Percentiles rank a stretch among this genome's conserved stretches.
These are phyloP conservation scores for Henicopernis longicauda DNA, from an alignment of 2,113 vertebrate genomes.

Conservation along the genomic window DNA sequence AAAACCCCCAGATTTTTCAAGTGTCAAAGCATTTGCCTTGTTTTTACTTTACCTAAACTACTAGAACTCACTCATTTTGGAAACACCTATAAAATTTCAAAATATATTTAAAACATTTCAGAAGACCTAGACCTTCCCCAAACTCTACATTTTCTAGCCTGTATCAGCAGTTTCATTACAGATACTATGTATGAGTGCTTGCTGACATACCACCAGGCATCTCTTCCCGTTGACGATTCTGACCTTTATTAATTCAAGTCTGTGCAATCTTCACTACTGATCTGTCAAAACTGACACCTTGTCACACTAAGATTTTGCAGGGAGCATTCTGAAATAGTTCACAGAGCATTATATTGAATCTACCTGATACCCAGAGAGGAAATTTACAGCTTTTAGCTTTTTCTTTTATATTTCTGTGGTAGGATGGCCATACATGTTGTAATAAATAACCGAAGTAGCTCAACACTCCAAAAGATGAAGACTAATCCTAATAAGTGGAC, in stretches of 20 bases:
- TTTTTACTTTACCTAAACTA: background rate
- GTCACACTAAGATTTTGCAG: constrained; percentile 71
- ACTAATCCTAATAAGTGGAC: background rate
- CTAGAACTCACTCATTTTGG: background rate
- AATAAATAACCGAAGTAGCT: constrained; percentile 21
- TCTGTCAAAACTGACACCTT: constrained; percentile 73
- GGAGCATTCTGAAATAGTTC: constrained; percentile 66
- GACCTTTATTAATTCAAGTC: constrained; percentile 82
- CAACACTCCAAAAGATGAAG: constrained; percentile 30
- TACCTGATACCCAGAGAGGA: constrained; percentile 22
- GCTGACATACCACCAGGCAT: constrained; percentile 48
- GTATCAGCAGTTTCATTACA: constrained; percentile 7
- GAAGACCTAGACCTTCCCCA: background rate
- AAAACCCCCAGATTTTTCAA: background rate
- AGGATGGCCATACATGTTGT: background rate
- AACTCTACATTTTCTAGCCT: background rate
- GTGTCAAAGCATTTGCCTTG: background rate
- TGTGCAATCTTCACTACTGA: constrained; percentile 63
- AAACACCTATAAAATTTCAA: background rate
- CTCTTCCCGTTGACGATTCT: constrained; percentile 70
- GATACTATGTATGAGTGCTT: constrained; percentile 16
- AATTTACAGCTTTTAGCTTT: background rate
- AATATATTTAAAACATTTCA: background rate
- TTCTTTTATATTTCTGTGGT: constrained; percentile 7
- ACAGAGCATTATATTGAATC: constrained; percentile 33